A percentile compares a stretch with the other conserved stretches of the same genome.
These are phyloP conservation scores for Ariopsis seemanni DNA, from an alignment of 2,113 vertebrate genomes.

Conservation along the genomic window DNA sequence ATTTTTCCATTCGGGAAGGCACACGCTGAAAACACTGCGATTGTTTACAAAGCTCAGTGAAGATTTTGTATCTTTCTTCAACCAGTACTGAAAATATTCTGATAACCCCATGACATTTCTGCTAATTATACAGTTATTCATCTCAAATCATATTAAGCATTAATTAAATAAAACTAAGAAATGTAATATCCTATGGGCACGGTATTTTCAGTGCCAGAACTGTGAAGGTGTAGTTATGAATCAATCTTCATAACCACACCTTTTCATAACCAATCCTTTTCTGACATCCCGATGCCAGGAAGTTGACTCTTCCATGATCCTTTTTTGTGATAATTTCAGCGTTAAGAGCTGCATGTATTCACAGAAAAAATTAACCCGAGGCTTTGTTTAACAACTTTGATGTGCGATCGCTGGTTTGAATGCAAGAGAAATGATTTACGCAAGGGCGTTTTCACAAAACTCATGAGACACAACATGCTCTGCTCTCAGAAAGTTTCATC, in stretches of 20 bases:
- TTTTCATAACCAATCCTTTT: not conserved
- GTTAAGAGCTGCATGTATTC: slow-evolving; percentile 9
- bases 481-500: not conserved
- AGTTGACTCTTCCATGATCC: not conserved
- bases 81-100: not conserved
- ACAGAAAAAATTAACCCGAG: not conserved
- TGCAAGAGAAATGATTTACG: not conserved
- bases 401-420: not conserved
- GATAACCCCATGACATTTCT: not conserved
- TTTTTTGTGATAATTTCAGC: not conserved
- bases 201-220: not conserved
- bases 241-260: not conserved
- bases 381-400: not conserved
- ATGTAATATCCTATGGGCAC: not conserved
- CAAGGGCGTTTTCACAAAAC: not conserved
- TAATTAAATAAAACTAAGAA: not conserved
- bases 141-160: not conserved
- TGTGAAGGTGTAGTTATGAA: not conserved
- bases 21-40: not conserved
- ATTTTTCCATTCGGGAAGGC: not conserved
- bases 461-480: not conserved
- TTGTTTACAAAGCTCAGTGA: not conserved
- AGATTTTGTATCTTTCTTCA: not conserved
- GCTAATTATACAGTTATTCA: not conserved
- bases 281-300: not conserved